These are phyloP conservation scores for Larimichthys polyactis DNA, from an alignment of 2,113 vertebrate species.

Conservation along the genomic window DNA sequence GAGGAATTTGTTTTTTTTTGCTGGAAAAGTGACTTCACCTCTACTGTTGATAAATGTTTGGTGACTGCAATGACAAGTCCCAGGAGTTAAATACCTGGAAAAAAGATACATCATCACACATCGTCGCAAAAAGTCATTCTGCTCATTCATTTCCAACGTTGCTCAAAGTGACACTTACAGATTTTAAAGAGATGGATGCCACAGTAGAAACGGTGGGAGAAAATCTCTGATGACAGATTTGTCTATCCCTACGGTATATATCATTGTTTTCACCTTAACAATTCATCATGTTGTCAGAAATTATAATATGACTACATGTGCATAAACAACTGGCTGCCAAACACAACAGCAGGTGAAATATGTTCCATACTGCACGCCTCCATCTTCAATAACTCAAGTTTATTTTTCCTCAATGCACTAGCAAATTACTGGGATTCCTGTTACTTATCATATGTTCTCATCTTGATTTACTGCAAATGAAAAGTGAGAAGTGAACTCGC, in stretches of 20 bases:
- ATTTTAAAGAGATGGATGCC: background rate
- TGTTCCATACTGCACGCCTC: background rate
- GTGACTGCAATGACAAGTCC: background rate
- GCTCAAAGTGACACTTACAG: background rate
- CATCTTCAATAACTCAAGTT: conserved; percentile 27
- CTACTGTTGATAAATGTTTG: background rate
- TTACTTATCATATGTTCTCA: conserved; percentile 34
- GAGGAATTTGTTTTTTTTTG: background rate
- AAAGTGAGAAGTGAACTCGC: conserved; percentile 37
- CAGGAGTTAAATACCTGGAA: background rate
- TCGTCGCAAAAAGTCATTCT: background rate
- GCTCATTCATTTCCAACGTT: background rate
- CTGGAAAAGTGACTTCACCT: background rate
- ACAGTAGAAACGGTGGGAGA: background rate
- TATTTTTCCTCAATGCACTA: conserved; percentile 18
- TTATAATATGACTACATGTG: background rate
- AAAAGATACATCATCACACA: background rate
- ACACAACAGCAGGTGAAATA: conserved; percentile 26
- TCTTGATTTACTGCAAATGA: conserved; percentile 60
- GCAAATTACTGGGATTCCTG: conserved; percentile 40
- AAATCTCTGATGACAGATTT: background rate
- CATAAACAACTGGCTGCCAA: background rate
- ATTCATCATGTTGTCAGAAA: background rate
- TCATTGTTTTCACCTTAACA: background rate
- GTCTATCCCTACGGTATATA: background rate